Evolutionary conservation across 2,888 invertebrate genomes (phyloP), one percentile per base, ranked within the genome.

Genomic region (Lasius platythorax): DNA sequence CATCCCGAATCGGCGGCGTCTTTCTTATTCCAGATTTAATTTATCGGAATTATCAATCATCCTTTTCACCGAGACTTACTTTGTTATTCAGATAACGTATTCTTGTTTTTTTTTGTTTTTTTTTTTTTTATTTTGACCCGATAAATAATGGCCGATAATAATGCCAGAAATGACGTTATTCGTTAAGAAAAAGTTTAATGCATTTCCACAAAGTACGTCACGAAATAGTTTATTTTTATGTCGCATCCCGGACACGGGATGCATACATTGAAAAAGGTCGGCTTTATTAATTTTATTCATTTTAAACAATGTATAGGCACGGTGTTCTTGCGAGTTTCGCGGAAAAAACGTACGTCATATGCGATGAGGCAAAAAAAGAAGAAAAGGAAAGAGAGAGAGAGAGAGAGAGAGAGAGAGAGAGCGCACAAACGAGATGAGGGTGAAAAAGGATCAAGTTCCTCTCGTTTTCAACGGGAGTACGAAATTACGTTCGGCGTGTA

Each of bases 321-420:
- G 33, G 61, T 81, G 84, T 84, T 63, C 82, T 84, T 84, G 84
- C 74, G 63, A n/a, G 56, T 0, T 53, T 64, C 64, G 63, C 43
- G 56, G 30, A 50, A 43, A 64, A 74, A 46, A 40, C 63, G 63
- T 63, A 23, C 81, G 70, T 73, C 53, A 72, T 56, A 28, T 11
- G 33, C 63, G 50, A n/a, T n/a, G 43, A 8, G 56, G 28, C 28
- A n/a, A 56, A 15, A 40, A 12, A n/a, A 64, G 15, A 4, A 28
- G 33, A 8, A n/a, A 33, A 50, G 12, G 30, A n/a, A 0, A 64
- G 6, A 79, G 53, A 50, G 23, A 23, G 23, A 23, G 23, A 23
- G 23, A 23, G 23, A 23, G 23, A 70, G 53, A 53, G 56, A 82
- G 46, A 56, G 15, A 82, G 43, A 28, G 3, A 3, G 43, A 1